Evolutionary conservation across 2,797 vertebrate genomes (phyloP), one percentile per base, ranked within the genome.

Genomic region (Clarias platycephalus): DNA sequence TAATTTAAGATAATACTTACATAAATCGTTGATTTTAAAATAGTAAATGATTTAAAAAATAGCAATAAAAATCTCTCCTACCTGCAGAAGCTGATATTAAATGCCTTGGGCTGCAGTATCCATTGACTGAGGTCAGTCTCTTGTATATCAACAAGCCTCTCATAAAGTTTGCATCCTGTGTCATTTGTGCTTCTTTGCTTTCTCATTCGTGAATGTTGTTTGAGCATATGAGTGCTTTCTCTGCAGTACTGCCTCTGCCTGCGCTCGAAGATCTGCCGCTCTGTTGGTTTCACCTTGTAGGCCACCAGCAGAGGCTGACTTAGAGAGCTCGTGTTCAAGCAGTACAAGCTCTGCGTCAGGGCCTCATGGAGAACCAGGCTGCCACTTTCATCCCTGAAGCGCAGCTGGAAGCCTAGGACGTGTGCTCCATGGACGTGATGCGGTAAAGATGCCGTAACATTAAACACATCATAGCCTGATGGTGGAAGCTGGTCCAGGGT

Each of bases 391-490:
- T 95, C 95, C 4, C 87, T 93, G 37, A 94, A 95, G 22, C 89
- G 91, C 26, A 94, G 87, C 91, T 94, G 92, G 80, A 94, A 95
- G 4, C 93, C 89, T 31, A 93, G 70, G 20, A 80, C 40, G 40
- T 91, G 88, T 83, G 82, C 84, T 15, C 81, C 87, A 53, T 4
- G 82, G 20, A 40, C 15, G 79, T 62, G 88, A 77, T 4, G 62
- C 8, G 79, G 74, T 85, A 95, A 88, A 49, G 91, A 87, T 0
- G 87, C 75, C 1, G 93, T 93, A 64, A 92, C 92, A 0, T 95
- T 91, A 22, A 95, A 95, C 62, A 93, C 90, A 0, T 95, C 94
- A 13, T 94, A 95, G 40, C 94, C 94, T 16, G 93, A 94, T 0
- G 88, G 64, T 3, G 91, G 88, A 10, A 90, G 81, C 86, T 91